Evolutionary conservation across 2,113 vertebrate genomes (phyloP), one percentile per base, ranked within the genome.

Genomic region (Vulpes ferrilata): DNA sequence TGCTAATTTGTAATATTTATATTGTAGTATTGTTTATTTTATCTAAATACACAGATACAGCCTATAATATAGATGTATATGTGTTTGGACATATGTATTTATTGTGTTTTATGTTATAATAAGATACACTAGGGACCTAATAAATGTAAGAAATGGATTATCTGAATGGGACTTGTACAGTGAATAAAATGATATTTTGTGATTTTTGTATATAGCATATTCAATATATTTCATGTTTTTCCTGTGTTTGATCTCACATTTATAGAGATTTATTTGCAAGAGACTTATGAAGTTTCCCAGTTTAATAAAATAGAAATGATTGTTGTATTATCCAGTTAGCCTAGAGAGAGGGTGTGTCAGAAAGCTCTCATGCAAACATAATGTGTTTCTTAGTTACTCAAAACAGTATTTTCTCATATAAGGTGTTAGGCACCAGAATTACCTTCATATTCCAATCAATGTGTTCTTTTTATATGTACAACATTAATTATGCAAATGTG

Each of bases 381-480:
- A 38, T 57, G 6, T 0, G 2, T 13, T 94, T 86, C 96, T 85
- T 38, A 91, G 19, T 43, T 84, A 10, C 10, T 88, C 5, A 27
- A 25, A 95, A 60, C 17, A 80, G 0, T 81, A 84, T 71, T 32
- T 88, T 98, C 10, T 93, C 51, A 38, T 82, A 27, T 64, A 88
- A 88, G 23, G 43, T 93, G 16, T 96, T 96, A 90, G 80, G 78
- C 69, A 73, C 13, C 95, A 11, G 5, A 94, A 0, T 97, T 96
- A 94, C 76, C 27, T 91, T 95, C n/a, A 11, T 96, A 55, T 60
- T 95, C 20, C 59, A 79, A 73, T 91, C 60, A 96, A 0, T 93
- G 38, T 88, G 97, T 65, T 69, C 93, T 97, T 82, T 65, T 62
- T 87, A 48, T 43, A 71, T 51, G 10, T 55, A 43, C 65, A 55